These are phyloP conservation scores for Labia minor DNA, from an alignment of 2,888 invertebrate species.

Conservation along the genomic window DNA sequence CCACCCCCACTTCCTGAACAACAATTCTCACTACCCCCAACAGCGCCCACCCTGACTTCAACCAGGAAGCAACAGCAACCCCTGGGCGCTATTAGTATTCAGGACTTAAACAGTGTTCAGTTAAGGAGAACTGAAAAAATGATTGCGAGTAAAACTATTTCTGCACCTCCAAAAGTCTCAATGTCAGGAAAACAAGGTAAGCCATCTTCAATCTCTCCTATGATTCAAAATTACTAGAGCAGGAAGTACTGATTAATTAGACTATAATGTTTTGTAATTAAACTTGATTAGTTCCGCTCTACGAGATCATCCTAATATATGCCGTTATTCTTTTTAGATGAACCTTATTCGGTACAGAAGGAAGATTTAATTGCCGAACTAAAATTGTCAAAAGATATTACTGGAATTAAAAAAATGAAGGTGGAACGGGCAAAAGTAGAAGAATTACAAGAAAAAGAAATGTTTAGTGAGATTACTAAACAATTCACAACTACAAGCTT, in stretches of 20 bases:
- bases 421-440: slow-evolving; percentile 79
- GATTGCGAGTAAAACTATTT: slow-evolving; percentile 67
- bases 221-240: background rate
- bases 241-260: background rate
- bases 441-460: slow-evolving; percentile 68
- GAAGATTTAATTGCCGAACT: slow-evolving; percentile 84
- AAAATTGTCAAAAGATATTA: slow-evolving; percentile 83
- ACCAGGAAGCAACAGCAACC: slow-evolving; percentile 56
- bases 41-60: slow-evolving; percentile 32
- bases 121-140: slow-evolving; percentile 63
- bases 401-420: slow-evolving; percentile 87
- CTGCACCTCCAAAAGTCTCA: slow-evolving; percentile 51
- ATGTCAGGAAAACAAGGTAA: background rate
- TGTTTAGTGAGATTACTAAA: slow-evolving; percentile 72
- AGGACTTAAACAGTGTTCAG: slow-evolving; percentile 75
- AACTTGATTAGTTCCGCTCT: background rate
- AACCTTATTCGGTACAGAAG: slow-evolving; percentile 59
- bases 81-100: slow-evolving; percentile 75
- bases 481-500: slow-evolving; percentile 77
- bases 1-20: slow-evolving; percentile 30
- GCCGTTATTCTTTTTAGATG: slow-evolving; percentile 3
- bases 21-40: slow-evolving; percentile 28
- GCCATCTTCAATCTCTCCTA: background rate
- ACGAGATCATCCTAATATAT: background rate
- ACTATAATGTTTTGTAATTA: background rate